Conservation (phyloP, 2,888 invertebrate species). For the Oxyscelio sp. region DNA sequence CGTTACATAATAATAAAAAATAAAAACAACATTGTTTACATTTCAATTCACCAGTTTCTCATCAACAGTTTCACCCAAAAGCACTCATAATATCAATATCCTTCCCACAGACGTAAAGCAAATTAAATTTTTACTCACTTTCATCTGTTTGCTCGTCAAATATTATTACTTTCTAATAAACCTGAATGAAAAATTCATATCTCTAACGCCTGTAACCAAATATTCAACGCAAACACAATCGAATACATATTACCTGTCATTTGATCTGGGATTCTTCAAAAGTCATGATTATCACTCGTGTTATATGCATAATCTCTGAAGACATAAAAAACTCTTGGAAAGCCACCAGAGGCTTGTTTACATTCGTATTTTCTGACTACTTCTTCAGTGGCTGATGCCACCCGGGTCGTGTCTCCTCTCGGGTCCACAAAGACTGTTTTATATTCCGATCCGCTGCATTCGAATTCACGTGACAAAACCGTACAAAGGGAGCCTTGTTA, state of each 20-base stretch:
- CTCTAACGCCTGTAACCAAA: constrained; percentile 24
- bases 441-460: constrained; percentile 84
- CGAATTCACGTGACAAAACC: constrained; percentile 87
- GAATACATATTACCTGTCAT: constrained; percentile 29
- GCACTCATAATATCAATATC: no score
- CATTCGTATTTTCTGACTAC: constrained; percentile 84
- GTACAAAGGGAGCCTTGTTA: constrained; percentile 87
- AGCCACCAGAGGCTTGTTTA: constrained; percentile 83
- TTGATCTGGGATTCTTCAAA: constrained; percentile 51
- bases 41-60: no score
- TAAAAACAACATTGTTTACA: no score
- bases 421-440: constrained; percentile 86
- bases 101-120: no score
- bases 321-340: constrained; percentile 69
- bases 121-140: no score
- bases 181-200: neutral
- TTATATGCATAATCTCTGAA: constrained; percentile 52
- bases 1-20: no score
- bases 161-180: constrained; percentile 13
- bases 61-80: no score
- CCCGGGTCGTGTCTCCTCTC: constrained; percentile 71
- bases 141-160: constrained; percentile 8
- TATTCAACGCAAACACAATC: constrained; percentile 10
- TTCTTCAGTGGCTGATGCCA: constrained; percentile 76
- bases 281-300: constrained; percentile 48